phyloP scores from a whole-genome alignment of 2,888 invertebrate species.

The Penaeus monodon region DNA sequence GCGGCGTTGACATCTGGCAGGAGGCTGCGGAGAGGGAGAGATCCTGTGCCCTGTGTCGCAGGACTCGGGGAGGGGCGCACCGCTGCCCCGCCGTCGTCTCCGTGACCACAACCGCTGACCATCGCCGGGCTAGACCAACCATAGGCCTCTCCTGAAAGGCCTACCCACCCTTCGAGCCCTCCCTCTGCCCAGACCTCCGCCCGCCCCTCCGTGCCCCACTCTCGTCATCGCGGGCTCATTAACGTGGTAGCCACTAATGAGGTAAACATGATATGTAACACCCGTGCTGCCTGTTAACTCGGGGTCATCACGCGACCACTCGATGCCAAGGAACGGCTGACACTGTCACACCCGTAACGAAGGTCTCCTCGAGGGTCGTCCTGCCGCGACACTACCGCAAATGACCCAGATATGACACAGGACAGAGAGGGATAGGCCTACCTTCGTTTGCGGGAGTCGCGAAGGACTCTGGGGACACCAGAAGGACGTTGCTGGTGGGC shows the following conservation, averaged over 20 bases:
- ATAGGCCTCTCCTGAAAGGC: too few species aligned
- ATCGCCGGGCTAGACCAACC: too few species aligned
- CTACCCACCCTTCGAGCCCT: constrained; percentile 24
- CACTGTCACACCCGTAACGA: constrained; percentile 38
- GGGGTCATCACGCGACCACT: constrained; percentile 34
- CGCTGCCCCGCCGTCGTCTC: too few species aligned
- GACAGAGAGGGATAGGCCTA: constrained; percentile 33
- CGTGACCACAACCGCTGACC: too few species aligned
- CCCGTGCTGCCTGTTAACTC: constrained; percentile 17
- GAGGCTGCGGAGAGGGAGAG: too few species aligned
- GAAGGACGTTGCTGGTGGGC: constrained; percentile 25
- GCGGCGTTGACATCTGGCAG: too few species aligned
- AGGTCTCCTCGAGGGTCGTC: constrained; percentile 40
- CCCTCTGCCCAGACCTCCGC: neutral
- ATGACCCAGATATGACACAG: constrained; percentile 48
- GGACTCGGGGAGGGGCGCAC: too few species aligned
- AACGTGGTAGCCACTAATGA: constrained; percentile 51
- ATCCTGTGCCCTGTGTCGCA: too few species aligned
- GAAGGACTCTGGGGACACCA: constrained; percentile 44
- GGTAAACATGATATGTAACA: constrained; percentile 59
- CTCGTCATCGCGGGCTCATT: constrained; percentile 48
- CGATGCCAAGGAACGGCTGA: constrained; percentile 29
- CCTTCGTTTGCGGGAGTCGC: constrained; percentile 42
- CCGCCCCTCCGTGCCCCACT: constrained; percentile 29
- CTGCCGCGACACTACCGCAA: constrained; percentile 41